These are phyloP conservation scores for Myotis daubentonii DNA, from an alignment of 2,797 vertebrate species.

Conservation along the genomic window DNA sequence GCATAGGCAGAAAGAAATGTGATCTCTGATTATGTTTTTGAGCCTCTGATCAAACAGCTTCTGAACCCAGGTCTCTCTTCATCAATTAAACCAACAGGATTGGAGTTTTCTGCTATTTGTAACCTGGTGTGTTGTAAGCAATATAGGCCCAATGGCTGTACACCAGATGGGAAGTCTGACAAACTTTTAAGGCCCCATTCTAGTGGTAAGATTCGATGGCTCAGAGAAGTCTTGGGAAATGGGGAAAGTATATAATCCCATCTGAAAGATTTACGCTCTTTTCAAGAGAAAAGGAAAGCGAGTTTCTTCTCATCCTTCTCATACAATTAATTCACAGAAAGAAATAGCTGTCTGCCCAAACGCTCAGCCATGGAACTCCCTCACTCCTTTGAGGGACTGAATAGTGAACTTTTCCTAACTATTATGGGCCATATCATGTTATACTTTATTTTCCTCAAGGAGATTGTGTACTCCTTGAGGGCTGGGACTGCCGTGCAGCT, in stretches of 20 bases:
- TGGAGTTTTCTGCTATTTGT: slow-evolving; percentile 36
- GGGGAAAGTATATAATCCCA: neutral
- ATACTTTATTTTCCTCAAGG: slow-evolving; percentile 34
- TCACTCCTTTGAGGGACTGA: neutral
- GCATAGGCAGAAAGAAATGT: neutral
- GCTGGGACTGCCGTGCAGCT: neutral
- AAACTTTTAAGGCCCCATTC: neutral
- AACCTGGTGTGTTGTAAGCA: neutral
- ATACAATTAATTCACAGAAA: neutral
- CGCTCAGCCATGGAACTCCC: neutral
- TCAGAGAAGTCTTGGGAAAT: neutral
- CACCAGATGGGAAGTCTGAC: neutral
- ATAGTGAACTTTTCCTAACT: slow-evolving; percentile 2
- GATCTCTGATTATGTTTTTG: neutral
- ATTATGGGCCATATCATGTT: neutral
- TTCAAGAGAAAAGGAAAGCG: slow-evolving; percentile 23
- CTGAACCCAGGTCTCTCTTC: slow-evolving; percentile 5
- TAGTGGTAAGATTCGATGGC: neutral
- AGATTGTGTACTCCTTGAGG: neutral
- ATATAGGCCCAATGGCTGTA: neutral
- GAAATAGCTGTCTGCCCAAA: neutral
- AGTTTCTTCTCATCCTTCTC: slow-evolving; percentile 27
- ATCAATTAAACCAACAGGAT: neutral
- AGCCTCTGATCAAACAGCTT: slow-evolving; percentile 13
- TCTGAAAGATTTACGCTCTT: neutral